These are phyloP conservation scores for Phrynocephalus versicolor DNA, from an alignment of 2,113 vertebrate species.

Conservation along the genomic window DNA sequence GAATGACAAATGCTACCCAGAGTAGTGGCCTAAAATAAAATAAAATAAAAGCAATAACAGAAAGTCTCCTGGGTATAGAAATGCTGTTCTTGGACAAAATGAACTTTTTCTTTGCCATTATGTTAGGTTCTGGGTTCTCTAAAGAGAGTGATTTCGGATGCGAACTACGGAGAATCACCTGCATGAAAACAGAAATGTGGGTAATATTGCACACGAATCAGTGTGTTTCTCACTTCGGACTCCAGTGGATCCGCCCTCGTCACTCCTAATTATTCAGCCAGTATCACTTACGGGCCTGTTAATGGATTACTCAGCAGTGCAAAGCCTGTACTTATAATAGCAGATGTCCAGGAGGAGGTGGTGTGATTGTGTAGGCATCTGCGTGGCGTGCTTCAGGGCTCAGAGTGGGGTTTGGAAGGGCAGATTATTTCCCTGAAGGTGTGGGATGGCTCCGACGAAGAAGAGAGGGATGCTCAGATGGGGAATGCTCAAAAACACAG, in stretches of 20 bases:
- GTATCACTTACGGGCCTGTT: conserved; percentile 53
- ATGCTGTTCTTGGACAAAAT: too few relatives aligned
- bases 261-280: conserved; percentile 53
- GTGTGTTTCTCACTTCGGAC: neutral
- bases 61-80: too few relatives aligned
- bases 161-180: too few relatives aligned
- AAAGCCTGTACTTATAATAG: conserved; percentile 56
- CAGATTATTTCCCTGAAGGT: neutral
- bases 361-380: neutral
- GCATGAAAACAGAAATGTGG: too few relatives aligned
- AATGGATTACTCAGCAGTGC: conserved; percentile 60
- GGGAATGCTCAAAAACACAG: too few relatives aligned
- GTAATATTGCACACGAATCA: neutral
- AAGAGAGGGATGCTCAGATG: conserved; percentile 26
- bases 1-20: too few relatives aligned
- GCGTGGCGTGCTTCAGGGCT: conserved; percentile 43
- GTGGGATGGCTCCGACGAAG: neutral
- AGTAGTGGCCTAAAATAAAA: too few relatives aligned
- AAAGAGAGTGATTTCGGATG: too few relatives aligned
- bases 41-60: too few relatives aligned
- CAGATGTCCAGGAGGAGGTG: conserved; percentile 57
- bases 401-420: conserved; percentile 32
- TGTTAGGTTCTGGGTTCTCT: too few relatives aligned
- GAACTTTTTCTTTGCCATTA: too few relatives aligned
- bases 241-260: neutral